A percentile compares a stretch with the other conserved stretches of the same genome.
phyloP scores from a whole-genome alignment of 1,140 invertebrate genomes.

The Ceratina japonica region DNA sequence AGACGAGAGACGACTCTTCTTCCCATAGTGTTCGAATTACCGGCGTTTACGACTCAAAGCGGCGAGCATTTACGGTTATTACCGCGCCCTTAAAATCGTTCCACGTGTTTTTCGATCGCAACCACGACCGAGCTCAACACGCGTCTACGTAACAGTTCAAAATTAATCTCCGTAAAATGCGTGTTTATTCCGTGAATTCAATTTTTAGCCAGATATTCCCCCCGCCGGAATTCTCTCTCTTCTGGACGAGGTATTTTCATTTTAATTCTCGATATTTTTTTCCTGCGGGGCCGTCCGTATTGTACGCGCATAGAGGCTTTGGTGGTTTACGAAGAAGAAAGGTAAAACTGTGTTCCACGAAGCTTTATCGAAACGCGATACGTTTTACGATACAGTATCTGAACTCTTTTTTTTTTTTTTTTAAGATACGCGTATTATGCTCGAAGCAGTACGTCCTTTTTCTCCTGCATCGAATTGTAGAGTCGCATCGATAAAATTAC shows the following conservation, averaged over 20 bases:
- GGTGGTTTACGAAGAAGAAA: too few relatives aligned
- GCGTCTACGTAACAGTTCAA: background rate
- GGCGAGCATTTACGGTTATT: constrained; percentile 32
- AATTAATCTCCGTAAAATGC: constrained; percentile 17
- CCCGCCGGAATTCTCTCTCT: background rate
- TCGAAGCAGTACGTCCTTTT: too few relatives aligned
- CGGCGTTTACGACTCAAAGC: constrained; percentile 17
- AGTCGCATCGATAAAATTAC: too few relatives aligned
- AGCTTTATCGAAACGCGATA: too few relatives aligned
- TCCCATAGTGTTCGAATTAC: constrained; percentile 30
- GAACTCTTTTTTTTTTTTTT: too few relatives aligned
- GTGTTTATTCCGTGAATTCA: background rate
- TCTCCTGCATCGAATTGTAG: too few relatives aligned
- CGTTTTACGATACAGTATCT: too few relatives aligned
- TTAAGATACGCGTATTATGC: too few relatives aligned
- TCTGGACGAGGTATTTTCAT: background rate
- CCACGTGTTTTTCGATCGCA: constrained; percentile 7
- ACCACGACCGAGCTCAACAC: background rate
- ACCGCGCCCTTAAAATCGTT: constrained; percentile 32
- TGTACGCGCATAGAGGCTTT: too few relatives aligned
- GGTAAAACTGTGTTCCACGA: too few relatives aligned
- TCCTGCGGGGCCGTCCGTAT: too few relatives aligned
- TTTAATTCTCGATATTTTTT: background rate
- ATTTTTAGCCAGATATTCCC: background rate
- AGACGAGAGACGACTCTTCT: constrained; percentile 3